Evolutionary conservation across 2,797 vertebrate genomes (phyloP).

Genomic region (Parotocinclus haroldoi): DNA sequence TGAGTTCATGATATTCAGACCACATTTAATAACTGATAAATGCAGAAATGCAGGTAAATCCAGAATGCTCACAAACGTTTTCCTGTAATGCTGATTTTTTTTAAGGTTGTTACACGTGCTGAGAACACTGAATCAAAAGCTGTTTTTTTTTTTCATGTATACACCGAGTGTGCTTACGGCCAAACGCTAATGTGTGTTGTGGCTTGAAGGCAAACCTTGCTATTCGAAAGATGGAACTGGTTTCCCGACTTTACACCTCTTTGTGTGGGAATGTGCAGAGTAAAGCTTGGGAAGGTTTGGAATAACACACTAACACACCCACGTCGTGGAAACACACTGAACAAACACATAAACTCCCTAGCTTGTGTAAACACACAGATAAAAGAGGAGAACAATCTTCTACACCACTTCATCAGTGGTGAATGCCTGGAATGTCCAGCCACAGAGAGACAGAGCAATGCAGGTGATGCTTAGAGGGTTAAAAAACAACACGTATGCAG

Average conservation of each 20-base stretch:
- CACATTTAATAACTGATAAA: no score
- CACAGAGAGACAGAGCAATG: background rate
- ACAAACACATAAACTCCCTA: conserved; percentile 2
- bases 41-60: no score
- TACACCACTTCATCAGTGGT: background rate
- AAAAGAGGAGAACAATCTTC: background rate
- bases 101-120: background rate
- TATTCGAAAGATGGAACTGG: conserved; percentile 38
- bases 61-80: no score
- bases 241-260: conserved; percentile 37
- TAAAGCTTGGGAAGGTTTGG: conserved; percentile 12
- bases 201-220: background rate
- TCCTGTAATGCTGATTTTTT: no score
- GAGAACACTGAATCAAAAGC: background rate
- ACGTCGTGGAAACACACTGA: conserved; percentile 5
- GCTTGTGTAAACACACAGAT: background rate
- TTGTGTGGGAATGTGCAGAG: conserved; percentile 20
- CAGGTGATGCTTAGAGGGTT: background rate
- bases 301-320: conserved; percentile 27
- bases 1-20: no score
- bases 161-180: background rate
- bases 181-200: conserved; percentile 5
- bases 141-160: background rate
- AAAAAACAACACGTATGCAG: conserved; percentile 9
- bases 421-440: conserved; percentile 23